Evolutionary conservation across 2,797 vertebrate genomes (phyloP), one percentile per base, ranked within the genome.

Genomic region (Sebastes variabilis): DNA sequence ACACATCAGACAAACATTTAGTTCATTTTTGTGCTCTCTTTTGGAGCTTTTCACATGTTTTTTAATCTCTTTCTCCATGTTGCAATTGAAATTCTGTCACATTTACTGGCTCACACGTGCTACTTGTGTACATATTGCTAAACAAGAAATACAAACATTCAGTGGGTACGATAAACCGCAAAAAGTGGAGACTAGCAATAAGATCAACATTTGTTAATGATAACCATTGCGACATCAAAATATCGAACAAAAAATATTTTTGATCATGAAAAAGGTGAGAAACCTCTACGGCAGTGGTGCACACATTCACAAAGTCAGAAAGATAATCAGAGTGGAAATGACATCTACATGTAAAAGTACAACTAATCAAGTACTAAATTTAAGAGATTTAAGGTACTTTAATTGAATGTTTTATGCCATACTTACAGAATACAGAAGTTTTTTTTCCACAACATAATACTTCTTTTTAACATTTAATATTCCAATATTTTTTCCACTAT

Each of bases 51-150:
- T 60, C 16, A 34, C 5, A 0, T 42, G 42, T 46, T 46, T 16
- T 52, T 36, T 59, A 2, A 55, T 36, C 4, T 36, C 4, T 64
- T 18, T 34, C 7, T 64, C 16, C 54, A 14, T 24, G 10, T n/a
- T 18, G 22, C 6, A 16, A 1, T 38, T 42, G 0, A 8, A 16
- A 46, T 61, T 29, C n/a, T 24, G 8, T 68, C 68, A 72, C 64
- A 54, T 82, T 66, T 2, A 9, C 11, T 14, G 38, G 27, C 34
- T n/a, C 9, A 34, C 36, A 16, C 4, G 2, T 13, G 54, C n/a
- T 6, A 14, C 34, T 2, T 67, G 71, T 78, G 77, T 36, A 83
- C 66, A 81, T 22, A 78, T 80, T 80, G 55, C 84, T 42, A 29
- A 72, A 72, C 4, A 18, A 38, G 27, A 56, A 25, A 52, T 58